These are phyloP conservation scores for Corythornis leucogaster DNA, from an alignment of 2,797 vertebrate genomes.

Conservation along the genomic window DNA sequence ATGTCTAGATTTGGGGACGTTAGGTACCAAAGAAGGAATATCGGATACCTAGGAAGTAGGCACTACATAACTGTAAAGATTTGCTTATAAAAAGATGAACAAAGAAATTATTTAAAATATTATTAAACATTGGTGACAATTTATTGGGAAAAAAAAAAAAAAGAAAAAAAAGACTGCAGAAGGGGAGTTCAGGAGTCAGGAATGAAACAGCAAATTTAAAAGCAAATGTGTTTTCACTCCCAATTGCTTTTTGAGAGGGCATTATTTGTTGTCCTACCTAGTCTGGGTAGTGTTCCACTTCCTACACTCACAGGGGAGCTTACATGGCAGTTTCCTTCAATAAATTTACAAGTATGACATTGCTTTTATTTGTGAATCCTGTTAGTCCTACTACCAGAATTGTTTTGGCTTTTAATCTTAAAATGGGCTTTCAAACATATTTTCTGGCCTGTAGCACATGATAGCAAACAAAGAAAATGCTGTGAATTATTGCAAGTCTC, in stretches of 20 bases:
- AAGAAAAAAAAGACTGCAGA: not conserved
- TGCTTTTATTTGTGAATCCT: not conserved
- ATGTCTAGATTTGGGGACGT: not conserved
- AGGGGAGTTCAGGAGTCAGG: not conserved
- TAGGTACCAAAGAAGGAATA: not conserved
- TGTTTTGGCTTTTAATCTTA: not conserved
- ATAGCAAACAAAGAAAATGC: not conserved
- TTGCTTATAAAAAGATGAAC: not conserved
- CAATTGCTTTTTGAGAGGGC: not conserved
- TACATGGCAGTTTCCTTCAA: not conserved
- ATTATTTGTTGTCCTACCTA: not conserved
- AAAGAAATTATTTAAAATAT: not conserved
- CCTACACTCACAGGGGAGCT: accelerated
- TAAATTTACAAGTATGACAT: not conserved
- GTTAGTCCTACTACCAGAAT: not conserved
- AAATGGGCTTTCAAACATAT: not conserved
- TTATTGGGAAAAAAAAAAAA: not conserved
- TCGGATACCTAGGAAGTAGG: not conserved
- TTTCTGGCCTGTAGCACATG: not conserved
- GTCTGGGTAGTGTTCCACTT: not conserved
- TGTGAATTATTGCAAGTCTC: not conserved
- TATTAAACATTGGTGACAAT: not conserved
- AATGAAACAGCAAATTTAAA: not conserved
- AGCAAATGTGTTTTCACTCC: not conserved
- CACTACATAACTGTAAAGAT: not conserved